Evolutionary conservation across 2,888 invertebrate species (phyloP).

Genomic region (Sinodicranocentrus sp.): DNA sequence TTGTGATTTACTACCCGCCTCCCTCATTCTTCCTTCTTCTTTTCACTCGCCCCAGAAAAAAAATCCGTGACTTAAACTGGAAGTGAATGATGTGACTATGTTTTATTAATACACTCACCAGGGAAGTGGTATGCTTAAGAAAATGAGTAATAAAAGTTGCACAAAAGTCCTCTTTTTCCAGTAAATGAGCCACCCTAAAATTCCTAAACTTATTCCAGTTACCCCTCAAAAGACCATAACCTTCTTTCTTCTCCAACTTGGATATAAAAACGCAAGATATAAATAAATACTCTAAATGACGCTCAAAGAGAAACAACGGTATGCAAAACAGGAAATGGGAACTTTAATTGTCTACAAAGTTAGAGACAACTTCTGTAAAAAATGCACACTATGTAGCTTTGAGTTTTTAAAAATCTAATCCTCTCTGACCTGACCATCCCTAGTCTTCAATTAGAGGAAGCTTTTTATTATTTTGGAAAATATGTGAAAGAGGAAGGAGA

Average conservation of each 20-base stretch:
- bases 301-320: neutral
- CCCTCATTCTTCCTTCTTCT: slow-evolving; percentile 23
- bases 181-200: neutral
- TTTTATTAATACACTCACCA: slow-evolving; percentile 28
- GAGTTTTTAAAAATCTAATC: neutral
- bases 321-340: slow-evolving; percentile 47
- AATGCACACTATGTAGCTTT: neutral
- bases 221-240: neutral
- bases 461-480: slow-evolving; percentile 2
- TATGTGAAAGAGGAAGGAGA: neutral
- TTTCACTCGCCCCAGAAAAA: neutral
- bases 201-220: neutral
- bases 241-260: too few species aligned
- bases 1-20: slow-evolving; percentile 60
- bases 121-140: slow-evolving; percentile 6
- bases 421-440: too few species aligned
- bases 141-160: slow-evolving; percentile 48
- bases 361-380: neutral
- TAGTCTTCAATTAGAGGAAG: neutral
- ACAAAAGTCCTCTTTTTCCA: neutral
- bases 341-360: slow-evolving; percentile 37
- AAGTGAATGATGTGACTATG: slow-evolving; percentile 1
- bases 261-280: neutral
- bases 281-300: neutral
- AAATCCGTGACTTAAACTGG: too few species aligned